These are phyloP conservation scores for Hipparchia semele DNA, from an alignment of 2,888 invertebrate genomes.

Conservation along the genomic window DNA sequence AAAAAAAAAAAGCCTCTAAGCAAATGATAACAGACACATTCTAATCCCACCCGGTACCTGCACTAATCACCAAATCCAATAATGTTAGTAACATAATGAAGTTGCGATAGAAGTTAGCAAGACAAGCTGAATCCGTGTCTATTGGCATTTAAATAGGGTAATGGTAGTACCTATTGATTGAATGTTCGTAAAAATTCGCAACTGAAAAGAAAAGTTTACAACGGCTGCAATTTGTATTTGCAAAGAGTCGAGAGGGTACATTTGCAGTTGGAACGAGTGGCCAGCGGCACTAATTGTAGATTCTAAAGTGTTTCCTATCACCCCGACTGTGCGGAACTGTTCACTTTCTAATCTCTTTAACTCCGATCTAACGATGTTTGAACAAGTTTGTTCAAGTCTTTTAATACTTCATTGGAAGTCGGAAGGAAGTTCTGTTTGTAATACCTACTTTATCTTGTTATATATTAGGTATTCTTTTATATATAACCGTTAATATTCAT, in stretches of 20 bases:
- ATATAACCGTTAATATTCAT: too few species aligned
- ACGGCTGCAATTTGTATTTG: slow-evolving; percentile 10
- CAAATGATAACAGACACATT: too few species aligned
- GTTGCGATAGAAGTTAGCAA: too few species aligned
- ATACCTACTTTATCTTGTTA: neutral
- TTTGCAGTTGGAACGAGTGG: slow-evolving; percentile 27
- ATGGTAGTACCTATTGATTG: neutral
- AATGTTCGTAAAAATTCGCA: neutral
- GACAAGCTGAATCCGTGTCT: too few species aligned
- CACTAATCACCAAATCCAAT: too few species aligned
- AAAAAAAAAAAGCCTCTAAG: too few species aligned
- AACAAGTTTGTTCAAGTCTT: slow-evolving; percentile 17
- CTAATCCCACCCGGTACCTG: too few species aligned
- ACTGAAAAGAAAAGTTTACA: neutral
- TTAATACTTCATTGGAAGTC: neutral
- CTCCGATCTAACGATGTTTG: slow-evolving; percentile 21
- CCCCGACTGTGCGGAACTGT: slow-evolving; percentile 24
- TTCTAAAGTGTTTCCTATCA: slow-evolving; percentile 32
- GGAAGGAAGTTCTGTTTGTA: slow-evolving; percentile 3
- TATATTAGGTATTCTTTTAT: neutral
- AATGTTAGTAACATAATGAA: too few species aligned
- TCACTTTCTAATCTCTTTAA: slow-evolving; percentile 28
- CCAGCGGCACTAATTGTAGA: slow-evolving; percentile 35
- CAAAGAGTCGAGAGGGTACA: slow-evolving; percentile 11
- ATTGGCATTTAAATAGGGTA: too few species aligned